Evolutionary conservation across 2,888 invertebrate genomes (phyloP).

Genomic region (Helicoverpa assulta): DNA sequence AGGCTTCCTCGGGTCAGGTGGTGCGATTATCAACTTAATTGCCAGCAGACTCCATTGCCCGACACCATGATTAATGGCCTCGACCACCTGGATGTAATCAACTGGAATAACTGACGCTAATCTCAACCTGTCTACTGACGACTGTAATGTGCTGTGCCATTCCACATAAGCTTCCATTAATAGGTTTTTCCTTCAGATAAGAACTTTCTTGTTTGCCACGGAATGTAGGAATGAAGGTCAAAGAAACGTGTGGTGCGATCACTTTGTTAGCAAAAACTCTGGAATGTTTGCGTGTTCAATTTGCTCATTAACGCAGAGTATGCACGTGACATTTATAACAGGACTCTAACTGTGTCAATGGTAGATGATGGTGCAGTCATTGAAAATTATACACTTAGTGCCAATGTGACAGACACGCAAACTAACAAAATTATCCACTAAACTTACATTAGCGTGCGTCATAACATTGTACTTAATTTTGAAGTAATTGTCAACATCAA

Average conservation of each 20-base stretch:
- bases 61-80: slow-evolving; percentile 52
- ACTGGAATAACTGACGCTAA: slow-evolving; percentile 51
- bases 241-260: background rate
- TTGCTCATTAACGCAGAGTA: background rate
- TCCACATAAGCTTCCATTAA: slow-evolving; percentile 5
- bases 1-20: slow-evolving; percentile 58
- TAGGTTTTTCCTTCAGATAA: slow-evolving; percentile 7
- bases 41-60: slow-evolving; percentile 49
- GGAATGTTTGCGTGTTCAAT: slow-evolving; percentile 6
- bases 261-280: slow-evolving; percentile 1
- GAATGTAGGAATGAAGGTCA: slow-evolving; percentile 1
- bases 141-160: slow-evolving; percentile 30
- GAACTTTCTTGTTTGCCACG: background rate
- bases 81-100: slow-evolving; percentile 51
- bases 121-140: slow-evolving; percentile 26
- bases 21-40: slow-evolving; percentile 61
- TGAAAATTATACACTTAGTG: background rate
- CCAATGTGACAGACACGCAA: background rate
- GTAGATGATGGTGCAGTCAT: background rate
- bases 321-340: slow-evolving; percentile 2
- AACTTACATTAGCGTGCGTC: slow-evolving; percentile 1
- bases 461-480: slow-evolving; percentile 6
- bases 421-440: slow-evolving; percentile 5
- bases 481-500: slow-evolving; percentile 11
- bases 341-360: slow-evolving; percentile 14